Evolutionary conservation across 2,113 vertebrate species (phyloP).

Genomic region (Zosterops pallidus): DNA sequence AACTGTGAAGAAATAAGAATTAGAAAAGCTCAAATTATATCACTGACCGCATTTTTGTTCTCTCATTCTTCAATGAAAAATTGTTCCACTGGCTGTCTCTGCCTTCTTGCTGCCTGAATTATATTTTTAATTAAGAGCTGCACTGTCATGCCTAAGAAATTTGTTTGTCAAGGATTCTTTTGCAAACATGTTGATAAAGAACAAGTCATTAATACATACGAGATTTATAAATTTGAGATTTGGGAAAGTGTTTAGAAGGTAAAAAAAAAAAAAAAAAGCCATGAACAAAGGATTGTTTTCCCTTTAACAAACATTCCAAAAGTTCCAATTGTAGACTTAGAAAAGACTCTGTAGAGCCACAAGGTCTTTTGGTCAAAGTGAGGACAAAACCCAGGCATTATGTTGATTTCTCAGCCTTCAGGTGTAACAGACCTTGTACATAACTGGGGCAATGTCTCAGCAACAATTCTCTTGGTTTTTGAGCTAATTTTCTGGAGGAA

Average conservation of each 20-base stretch:
- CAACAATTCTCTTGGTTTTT: neutral
- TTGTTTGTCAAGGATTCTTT: neutral
- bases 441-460: neutral
- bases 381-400: neutral
- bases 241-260: neutral
- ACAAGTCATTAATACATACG: neutral
- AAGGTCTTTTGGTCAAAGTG: neutral
- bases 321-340: neutral
- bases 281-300: neutral
- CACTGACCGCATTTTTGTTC: neutral
- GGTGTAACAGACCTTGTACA: neutral
- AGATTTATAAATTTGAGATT: neutral
- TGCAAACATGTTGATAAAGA: neutral
- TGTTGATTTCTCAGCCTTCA: neutral
- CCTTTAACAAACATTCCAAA: neutral
- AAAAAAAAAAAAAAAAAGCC: neutral
- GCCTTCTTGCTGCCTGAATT: neutral
- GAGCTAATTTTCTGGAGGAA: neutral
- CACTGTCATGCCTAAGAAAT: neutral
- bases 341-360: neutral
- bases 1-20: neutral
- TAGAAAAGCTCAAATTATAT: slow-evolving; percentile 3
- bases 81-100: neutral
- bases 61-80: neutral
- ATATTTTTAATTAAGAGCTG: neutral